A percentile compares a stretch with the other conserved stretches of the same genome.
These are phyloP conservation scores for Nemotelus pantherinus DNA, from an alignment of 2,888 invertebrate species.

Conservation along the genomic window DNA sequence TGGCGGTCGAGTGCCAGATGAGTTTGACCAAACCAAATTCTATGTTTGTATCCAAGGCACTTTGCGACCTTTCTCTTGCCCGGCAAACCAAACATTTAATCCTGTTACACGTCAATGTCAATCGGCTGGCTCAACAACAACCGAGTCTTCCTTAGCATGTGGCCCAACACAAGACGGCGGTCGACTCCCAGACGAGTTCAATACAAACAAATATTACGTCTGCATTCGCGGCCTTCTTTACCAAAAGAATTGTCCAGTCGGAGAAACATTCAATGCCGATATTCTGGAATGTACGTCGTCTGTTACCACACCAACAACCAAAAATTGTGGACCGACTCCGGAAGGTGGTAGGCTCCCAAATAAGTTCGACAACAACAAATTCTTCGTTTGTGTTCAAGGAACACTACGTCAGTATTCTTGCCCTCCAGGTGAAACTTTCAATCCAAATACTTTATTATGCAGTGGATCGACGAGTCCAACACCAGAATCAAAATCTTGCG, in stretches of 20 bases:
- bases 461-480: slow-evolving; percentile 2
- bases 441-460: neutral
- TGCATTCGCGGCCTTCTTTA: slow-evolving; percentile 1
- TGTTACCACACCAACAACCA: neutral
- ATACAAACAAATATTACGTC: slow-evolving; percentile 6
- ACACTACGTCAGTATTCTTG: neutral
- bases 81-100: slow-evolving; percentile 13
- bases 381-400: slow-evolving; percentile 5
- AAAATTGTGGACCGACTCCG: slow-evolving; percentile 2
- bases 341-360: slow-evolving; percentile 2
- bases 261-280: neutral
- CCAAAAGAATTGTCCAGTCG: neutral
- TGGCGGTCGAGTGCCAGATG: slow-evolving; percentile 3
- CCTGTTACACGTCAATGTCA: neutral
- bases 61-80: slow-evolving; percentile 3
- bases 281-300: neutral
- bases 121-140: too few species aligned
- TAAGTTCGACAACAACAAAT: neutral
- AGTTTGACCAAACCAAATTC: slow-evolving; percentile 3
- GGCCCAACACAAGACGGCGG: neutral
- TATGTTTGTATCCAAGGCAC: slow-evolving; percentile 14
- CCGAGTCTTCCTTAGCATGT: neutral
- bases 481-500: slow-evolving; percentile 12
- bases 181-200: neutral
- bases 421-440: neutral